phyloP scores from a whole-genome alignment of 2,888 invertebrate species.

The Parasteatoda lunata region DNA sequence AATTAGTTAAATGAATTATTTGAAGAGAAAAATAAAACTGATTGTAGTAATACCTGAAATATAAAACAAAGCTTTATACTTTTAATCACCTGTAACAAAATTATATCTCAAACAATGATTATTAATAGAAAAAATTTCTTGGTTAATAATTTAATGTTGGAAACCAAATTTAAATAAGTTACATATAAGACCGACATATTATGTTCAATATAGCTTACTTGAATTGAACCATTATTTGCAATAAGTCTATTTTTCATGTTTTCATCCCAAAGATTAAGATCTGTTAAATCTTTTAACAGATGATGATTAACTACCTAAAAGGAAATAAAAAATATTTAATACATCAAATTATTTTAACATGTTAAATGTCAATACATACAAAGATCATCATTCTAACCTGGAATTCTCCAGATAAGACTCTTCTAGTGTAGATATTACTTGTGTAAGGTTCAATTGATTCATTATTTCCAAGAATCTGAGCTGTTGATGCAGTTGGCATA shows the following conservation, averaged over 20 bases:
- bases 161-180: too few species aligned
- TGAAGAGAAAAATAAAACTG: too few species aligned
- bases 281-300: slow-evolving; percentile 92
- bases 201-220: slow-evolving; percentile 74
- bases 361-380: neutral
- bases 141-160: too few species aligned
- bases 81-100: too few species aligned
- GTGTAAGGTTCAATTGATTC: slow-evolving; percentile 99
- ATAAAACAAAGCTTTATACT: too few species aligned
- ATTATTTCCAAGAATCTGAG: slow-evolving; percentile 99
- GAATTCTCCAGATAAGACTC: slow-evolving; percentile 96
- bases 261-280: slow-evolving; percentile 92
- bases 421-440: slow-evolving; percentile 94
- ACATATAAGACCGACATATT: too few species aligned
- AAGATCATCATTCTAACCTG: slow-evolving; percentile 73
- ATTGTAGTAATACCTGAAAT: too few species aligned
- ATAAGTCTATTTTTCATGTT: slow-evolving; percentile 96
- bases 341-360: neutral
- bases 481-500: slow-evolving; percentile 99
- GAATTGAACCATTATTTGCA: slow-evolving; percentile 92
- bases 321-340: neutral
- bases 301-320: slow-evolving; percentile 94
- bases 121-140: too few species aligned
- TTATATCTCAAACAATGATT: too few species aligned
- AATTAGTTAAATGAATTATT: too few species aligned